phyloP scores from a whole-genome alignment of 2,797 vertebrate species.

The Aplochiton taeniatus region DNA sequence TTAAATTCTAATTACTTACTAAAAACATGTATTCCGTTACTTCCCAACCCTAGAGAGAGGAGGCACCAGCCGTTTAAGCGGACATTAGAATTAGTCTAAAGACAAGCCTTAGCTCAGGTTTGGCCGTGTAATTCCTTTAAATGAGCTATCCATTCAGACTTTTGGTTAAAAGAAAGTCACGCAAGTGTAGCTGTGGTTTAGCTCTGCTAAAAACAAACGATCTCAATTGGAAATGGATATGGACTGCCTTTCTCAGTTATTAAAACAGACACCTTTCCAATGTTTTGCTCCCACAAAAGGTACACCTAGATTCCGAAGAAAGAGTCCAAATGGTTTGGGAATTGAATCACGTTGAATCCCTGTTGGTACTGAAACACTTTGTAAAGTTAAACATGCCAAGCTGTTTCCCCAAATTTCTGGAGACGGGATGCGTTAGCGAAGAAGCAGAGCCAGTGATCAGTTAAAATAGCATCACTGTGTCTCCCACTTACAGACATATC shows the following conservation, averaged over 20 bases:
- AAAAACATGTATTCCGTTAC: too few species aligned
- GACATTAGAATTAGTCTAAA: conserved; percentile 15
- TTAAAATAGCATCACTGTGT: conserved; percentile 34
- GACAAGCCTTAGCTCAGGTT: conserved; percentile 6
- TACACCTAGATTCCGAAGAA: conserved; percentile 14
- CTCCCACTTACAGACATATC: conserved; percentile 27
- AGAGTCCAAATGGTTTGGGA: conserved; percentile 25
- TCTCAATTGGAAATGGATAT: conserved; percentile 2
- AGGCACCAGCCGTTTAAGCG: conserved; percentile 11
- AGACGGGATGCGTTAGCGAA: background rate
- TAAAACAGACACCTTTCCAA: conserved; percentile 11
- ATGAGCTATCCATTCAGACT: conserved; percentile 10
- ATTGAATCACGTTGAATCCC: conserved; percentile 24
- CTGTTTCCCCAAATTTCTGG: conserved; percentile 26
- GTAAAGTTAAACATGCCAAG: conserved; percentile 33
- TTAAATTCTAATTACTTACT: too few species aligned
- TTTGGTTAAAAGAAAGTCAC: conserved; percentile 6
- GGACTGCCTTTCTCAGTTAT: background rate
- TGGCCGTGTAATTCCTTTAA: conserved; percentile 8
- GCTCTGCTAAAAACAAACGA: background rate
- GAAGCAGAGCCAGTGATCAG: conserved; percentile 23
- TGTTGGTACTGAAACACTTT: conserved; percentile 7
- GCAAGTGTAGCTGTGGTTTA: background rate
- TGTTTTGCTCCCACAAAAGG: conserved; percentile 12
- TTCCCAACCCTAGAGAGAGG: too few species aligned